Base-by-base conservation (phyloP, 2,888 invertebrate genomes). In the Parascotia fuliginaria region DNA sequence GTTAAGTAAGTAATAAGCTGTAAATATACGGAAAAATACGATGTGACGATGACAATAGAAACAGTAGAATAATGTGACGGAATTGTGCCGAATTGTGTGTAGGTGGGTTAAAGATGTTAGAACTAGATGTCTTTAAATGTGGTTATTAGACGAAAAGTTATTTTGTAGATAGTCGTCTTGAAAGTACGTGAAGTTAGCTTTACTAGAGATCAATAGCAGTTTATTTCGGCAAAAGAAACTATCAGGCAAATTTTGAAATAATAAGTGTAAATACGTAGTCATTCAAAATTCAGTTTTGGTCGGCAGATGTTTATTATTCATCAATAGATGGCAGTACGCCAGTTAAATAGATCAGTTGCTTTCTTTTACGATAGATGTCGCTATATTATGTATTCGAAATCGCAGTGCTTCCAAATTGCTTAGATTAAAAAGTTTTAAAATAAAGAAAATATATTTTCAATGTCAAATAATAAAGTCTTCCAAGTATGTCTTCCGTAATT, bases 31-130 rank as follows among this genome's bases (percentile, higher is more conserved):
- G 43, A 48, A 33, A 55, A 70, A 65, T 60, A 59, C 60, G 66
- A 77, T 64, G 90, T 89, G 89, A 87, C 89, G 62, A 87, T 82
- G 90, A 90, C 89, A 90, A 90, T 90, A 89, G 69, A 70, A 80
- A 64, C 44, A 46, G 59, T 87, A 85, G 79, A 55, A 49, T 67
- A 67, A 47, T 51, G 33, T 31, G 41, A 41, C 6, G 47, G 49
- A 45, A 79, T 73, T 55, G 31, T 47, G 51, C 42, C 41, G 24
- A 31, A 15, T 3, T 32, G 16, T 32, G 42, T 4, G 31, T 24
- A 38, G 38, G 39, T 44, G 47, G 16, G 31, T 14, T 55, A 42
- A 42, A 12, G 13, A 15, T 33, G 24, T 33, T 24, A n/a, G n/a
- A n/a, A n/a, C n/a, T 52, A 34, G 24, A 12, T 47, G 31, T 54